phyloP scores from a whole-genome alignment of 2,113 vertebrate genomes.

The Urocitellus parryii region DNA sequence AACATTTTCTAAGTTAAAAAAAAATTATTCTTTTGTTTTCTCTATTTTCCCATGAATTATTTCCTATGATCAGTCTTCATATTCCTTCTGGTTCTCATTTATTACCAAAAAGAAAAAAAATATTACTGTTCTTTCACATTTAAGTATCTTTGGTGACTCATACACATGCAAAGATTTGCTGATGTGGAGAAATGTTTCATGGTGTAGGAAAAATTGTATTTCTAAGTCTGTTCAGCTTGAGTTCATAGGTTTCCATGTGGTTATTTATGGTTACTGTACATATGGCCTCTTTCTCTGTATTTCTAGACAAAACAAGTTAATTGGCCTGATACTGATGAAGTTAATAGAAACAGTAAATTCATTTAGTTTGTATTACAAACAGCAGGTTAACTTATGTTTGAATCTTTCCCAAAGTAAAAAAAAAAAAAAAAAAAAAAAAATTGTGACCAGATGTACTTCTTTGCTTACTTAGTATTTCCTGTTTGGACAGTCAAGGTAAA shows the following conservation, averaged over 20 bases:
- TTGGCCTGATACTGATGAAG: background rate
- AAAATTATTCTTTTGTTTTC: constrained; percentile 41
- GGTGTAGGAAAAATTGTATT: background rate
- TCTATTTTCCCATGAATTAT: constrained; percentile 66
- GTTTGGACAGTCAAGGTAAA: background rate
- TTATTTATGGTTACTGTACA: constrained; percentile 43
- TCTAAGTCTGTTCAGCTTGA: constrained; percentile 25
- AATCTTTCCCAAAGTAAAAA: background rate
- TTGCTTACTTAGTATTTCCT: background rate
- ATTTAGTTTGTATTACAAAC: constrained; percentile 12
- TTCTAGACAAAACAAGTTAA: constrained; percentile 25
- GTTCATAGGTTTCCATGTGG: constrained; percentile 28
- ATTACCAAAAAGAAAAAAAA: background rate
- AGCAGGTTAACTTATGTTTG: constrained; percentile 11
- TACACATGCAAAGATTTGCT: constrained; percentile 27
- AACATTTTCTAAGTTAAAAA: constrained; percentile 70
- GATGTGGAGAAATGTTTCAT: constrained; percentile 8
- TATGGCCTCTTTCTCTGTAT: background rate
- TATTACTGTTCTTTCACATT: background rate
- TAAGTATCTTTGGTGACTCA: constrained; percentile 41
- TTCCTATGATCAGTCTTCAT: constrained; percentile 44
- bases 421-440: background rate
- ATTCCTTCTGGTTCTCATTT: constrained; percentile 66
- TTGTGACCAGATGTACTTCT: background rate
- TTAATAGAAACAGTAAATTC: background rate